Percentiles rank a stretch among this genome's conserved stretches.
These are phyloP conservation scores for Pollenia amentaria DNA, from an alignment of 2,888 invertebrate genomes.

Conservation along the genomic window DNA sequence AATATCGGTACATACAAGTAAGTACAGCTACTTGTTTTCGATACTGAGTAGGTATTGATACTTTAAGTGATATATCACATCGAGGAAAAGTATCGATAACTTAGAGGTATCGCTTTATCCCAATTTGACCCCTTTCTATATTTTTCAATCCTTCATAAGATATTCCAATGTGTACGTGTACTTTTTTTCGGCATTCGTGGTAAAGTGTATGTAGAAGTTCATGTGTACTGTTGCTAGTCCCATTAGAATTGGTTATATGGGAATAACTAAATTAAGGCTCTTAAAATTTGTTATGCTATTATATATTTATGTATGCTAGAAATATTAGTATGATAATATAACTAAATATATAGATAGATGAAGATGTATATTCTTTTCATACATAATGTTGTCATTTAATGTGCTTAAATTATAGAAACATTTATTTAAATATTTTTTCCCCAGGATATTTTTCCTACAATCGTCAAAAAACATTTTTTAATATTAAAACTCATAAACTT, in stretches of 20 bases:
- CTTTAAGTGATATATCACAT: too few species aligned
- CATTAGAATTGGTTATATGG: slow-evolving; percentile 28
- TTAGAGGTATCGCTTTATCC: too few species aligned
- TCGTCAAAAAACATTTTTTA: slow-evolving; percentile 55
- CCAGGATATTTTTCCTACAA: slow-evolving; percentile 9
- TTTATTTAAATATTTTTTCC: slow-evolving; percentile 62
- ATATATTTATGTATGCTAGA: slow-evolving; percentile 38
- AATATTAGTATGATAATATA: slow-evolving; percentile 18
- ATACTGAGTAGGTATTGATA: too few species aligned
- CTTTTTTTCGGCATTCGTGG: slow-evolving; percentile 3
- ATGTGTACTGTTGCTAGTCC: slow-evolving; percentile 10
- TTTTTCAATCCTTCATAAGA: background rate
- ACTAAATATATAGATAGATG: background rate
- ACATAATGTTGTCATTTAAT: slow-evolving; percentile 68
- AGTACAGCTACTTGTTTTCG: too few species aligned
- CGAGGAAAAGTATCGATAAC: too few species aligned
- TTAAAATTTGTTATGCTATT: slow-evolving; percentile 67
- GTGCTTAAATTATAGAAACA: slow-evolving; percentile 64
- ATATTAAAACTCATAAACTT: slow-evolving; percentile 80
- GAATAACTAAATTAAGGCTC: slow-evolving; percentile 73
- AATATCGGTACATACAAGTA: too few species aligned
- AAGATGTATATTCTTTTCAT: background rate
- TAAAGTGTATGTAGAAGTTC: slow-evolving; percentile 23
- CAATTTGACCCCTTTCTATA: too few species aligned
- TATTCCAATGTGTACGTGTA: background rate